Conservation (phyloP, 2,797 vertebrate genomes). For the Rhyacichthys aspro region DNA sequence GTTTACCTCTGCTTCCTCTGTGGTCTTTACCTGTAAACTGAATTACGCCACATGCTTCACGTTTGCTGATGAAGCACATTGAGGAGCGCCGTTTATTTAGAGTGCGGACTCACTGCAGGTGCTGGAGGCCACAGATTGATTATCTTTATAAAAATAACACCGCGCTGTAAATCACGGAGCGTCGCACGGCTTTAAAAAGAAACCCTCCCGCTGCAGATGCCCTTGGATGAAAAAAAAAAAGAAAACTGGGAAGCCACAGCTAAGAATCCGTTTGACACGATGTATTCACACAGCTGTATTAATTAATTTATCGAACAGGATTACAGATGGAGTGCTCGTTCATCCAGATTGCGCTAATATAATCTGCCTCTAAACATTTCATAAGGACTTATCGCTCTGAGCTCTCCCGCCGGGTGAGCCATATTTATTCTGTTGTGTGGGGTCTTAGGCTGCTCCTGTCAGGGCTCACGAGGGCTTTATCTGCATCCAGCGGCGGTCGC, state of each 20-base stretch:
- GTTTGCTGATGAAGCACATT: slow-evolving; percentile 45
- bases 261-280: slow-evolving; percentile 21
- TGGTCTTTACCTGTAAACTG: slow-evolving; percentile 32
- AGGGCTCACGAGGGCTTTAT: slow-evolving; percentile 58
- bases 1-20: not conserved
- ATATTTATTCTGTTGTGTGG: slow-evolving; percentile 62
- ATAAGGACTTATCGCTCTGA: slow-evolving; percentile 65
- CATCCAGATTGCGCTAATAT: slow-evolving; percentile 71
- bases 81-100: slow-evolving; percentile 56
- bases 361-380: slow-evolving; percentile 72
- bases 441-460: slow-evolving; percentile 56
- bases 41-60: slow-evolving; percentile 29
- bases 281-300: slow-evolving; percentile 41
- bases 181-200: slow-evolving; percentile 19
- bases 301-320: slow-evolving; percentile 69
- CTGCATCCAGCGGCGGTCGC: slow-evolving; percentile 54
- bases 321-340: slow-evolving; percentile 68
- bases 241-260: slow-evolving; percentile 22
- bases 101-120: slow-evolving; percentile 35
- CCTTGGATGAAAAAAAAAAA: slow-evolving; percentile 19
- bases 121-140: slow-evolving; percentile 55
- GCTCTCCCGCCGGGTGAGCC: slow-evolving; percentile 53
- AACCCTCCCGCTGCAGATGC: slow-evolving; percentile 13
- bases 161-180: slow-evolving; percentile 19
- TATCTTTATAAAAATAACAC: slow-evolving; percentile 47